These are phyloP conservation scores for Campoletis raptor DNA, from an alignment of 2,888 invertebrate genomes.

Conservation along the genomic window DNA sequence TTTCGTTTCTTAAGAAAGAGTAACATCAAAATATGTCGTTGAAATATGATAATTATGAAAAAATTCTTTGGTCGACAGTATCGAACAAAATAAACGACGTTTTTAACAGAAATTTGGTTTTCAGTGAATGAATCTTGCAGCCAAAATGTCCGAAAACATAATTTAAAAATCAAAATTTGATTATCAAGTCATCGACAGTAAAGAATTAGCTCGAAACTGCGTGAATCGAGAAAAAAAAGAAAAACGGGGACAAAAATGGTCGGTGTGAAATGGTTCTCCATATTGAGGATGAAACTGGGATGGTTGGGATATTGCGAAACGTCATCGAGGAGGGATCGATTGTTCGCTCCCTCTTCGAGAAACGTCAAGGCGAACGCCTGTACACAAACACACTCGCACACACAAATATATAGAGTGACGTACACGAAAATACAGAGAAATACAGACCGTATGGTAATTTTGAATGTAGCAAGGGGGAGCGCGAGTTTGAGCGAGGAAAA, in stretches of 20 bases:
- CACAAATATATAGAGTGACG: neutral
- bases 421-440: conserved; percentile 27
- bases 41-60: no score
- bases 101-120: no score
- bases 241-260: neutral
- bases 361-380: conserved; percentile 58
- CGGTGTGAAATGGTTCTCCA: neutral
- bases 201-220: neutral
- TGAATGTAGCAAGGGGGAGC: conserved; percentile 68
- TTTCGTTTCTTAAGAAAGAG: no score
- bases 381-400: conserved; percentile 15
- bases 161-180: neutral
- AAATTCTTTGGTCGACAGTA: no score
- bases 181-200: neutral
- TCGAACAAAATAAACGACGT: no score
- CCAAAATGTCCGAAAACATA: neutral
- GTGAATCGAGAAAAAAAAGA: conserved; percentile 1
- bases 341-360: conserved; percentile 56
- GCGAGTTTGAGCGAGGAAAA: conserved; percentile 50
- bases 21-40: no score
- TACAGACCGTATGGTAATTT: conserved; percentile 72
- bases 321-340: conserved; percentile 67
- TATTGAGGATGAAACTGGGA: conserved; percentile 30
- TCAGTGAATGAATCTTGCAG: neutral
- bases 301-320: conserved; percentile 25